Evolutionary conservation across 2,113 vertebrate genomes (phyloP), one percentile per base, ranked within the genome.

Genomic region (Istiophorus platypterus): DNA sequence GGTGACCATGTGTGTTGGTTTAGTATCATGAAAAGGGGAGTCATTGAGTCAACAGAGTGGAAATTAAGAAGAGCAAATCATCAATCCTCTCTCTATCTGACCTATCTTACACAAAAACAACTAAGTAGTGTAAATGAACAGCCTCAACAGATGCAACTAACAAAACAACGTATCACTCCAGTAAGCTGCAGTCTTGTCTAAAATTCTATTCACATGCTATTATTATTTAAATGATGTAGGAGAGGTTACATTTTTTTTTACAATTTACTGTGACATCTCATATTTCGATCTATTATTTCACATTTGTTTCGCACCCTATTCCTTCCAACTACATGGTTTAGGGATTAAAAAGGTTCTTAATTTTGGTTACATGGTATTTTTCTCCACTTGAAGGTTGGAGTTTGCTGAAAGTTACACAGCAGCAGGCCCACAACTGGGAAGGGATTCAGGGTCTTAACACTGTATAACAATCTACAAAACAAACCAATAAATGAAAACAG

Each of bases 1-100:
- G 27, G 7, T 27, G 0, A 1, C 24, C 20, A 10, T 26, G 64
- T 18, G 49, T 54, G 14, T 58, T 20, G 59, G 72, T 76, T 76
- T 61, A 54, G 37, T 15, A 22, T 59, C 42, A 11, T 27, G 24
- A 42, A 84, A 78, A 76, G 69, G 69, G 84, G 76, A 86, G 87
- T 80, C 85, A 67, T 70, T 24, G 70, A 91, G 73, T 72, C 81
- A 86, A 56, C 86, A 34, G 79, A 85, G 86, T 88, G 90, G 90
- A 93, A 93, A 94, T 90, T 69, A 92, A 90, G 82, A 88, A 87
- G 87, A 87, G 85, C 85, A 80, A 91, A 89, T 94, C 91, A 90
- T 93, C 91, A 81, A 82, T 92, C 89, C 82, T 89, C 80, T 78
- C 58, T 56, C 73, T 63, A 77, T 84, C 80, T 87, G 90, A 90